Evolutionary conservation across 2,888 invertebrate species (phyloP), one percentile per base, ranked within the genome.

Genomic region (Uropetala carovei): DNA sequence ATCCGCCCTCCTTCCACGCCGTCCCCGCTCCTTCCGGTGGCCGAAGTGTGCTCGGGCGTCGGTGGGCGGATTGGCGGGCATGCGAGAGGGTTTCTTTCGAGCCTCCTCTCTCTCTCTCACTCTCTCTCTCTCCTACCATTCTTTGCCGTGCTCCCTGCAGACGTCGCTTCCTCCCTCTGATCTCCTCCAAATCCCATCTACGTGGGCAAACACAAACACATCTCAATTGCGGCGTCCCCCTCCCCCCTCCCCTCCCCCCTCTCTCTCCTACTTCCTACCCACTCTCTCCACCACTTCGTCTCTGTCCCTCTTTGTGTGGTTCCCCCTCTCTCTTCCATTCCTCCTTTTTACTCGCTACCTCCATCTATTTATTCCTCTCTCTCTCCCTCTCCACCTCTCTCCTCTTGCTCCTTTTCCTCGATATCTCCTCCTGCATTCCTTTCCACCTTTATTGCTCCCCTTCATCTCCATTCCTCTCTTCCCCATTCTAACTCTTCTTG

Each of bases 141-240:
- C 75, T 75, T 75, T 27, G 22, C 68, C 68, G 68, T 22, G 22
- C 75, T 75, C 75, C 75, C 75, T 75, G 22, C 27, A 75, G 75
- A 75, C 27, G 75, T 75, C 75, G 22, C 75, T 75, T 22, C 75
- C 75, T 10, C 11, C 10, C 64, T 64, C 18, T 58, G 64, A 43
- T 58, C 64, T 56, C 43, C 89, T 64, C 64, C 64, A 58, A 89
- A 89, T 89, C 89, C 89, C 89, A 89, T 89, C 89, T 89, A 60
- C 43, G 64, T 89, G 89, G 64, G 89, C 89, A 89, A 89, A 89
- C 89, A 89, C 86, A 68, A 43, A 89, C 89, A 60, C 89, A 89
- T 86, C 89, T 30, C 60, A 30, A 60, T 59, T 86, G 89, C 64
- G 64, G 89, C 89, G 64, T 60, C 43, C 64, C n/a, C 30, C 27